phyloP scores from a whole-genome alignment of 2,888 invertebrate genomes.

The Meta bourneti region DNA sequence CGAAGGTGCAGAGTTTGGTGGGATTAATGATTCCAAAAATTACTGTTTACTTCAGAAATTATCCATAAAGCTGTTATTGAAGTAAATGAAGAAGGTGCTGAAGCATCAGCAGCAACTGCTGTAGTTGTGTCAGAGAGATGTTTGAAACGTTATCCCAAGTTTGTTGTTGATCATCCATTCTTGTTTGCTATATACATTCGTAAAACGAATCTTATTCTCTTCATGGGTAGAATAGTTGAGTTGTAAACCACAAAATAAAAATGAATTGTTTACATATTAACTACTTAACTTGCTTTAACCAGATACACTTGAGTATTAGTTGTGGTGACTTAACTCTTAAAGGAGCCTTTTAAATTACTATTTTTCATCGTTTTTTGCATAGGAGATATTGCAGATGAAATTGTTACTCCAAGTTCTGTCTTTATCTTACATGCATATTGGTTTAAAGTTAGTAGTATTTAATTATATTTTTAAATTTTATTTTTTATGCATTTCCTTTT shows the following conservation, averaged over 20 bases:
- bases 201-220: conserved; percentile 64
- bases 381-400: no score
- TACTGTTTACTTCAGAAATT: conserved; percentile 75
- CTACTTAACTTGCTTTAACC: conserved; percentile 24
- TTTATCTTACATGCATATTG: no score
- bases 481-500: no score
- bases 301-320: conserved; percentile 24
- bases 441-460: no score
- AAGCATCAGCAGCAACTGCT: conserved; percentile 74
- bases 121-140: conserved; percentile 28
- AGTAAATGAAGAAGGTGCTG: conserved; percentile 77
- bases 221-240: conserved; percentile 68
- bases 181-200: conserved; percentile 69
- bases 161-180: conserved; percentile 76
- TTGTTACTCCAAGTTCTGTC: no score
- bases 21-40: conserved; percentile 72
- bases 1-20: conserved; percentile 73
- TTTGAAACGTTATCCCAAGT: conserved; percentile 25
- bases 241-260: conserved; percentile 23
- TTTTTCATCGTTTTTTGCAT: background rate
- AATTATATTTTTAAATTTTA: background rate
- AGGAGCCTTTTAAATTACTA: no score
- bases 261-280: conserved; percentile 78
- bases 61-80: conserved; percentile 77
- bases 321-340: conserved; percentile 22